phyloP scores from a whole-genome alignment of 2,797 vertebrate genomes.

The Lepilemur ruficaudatus region DNA sequence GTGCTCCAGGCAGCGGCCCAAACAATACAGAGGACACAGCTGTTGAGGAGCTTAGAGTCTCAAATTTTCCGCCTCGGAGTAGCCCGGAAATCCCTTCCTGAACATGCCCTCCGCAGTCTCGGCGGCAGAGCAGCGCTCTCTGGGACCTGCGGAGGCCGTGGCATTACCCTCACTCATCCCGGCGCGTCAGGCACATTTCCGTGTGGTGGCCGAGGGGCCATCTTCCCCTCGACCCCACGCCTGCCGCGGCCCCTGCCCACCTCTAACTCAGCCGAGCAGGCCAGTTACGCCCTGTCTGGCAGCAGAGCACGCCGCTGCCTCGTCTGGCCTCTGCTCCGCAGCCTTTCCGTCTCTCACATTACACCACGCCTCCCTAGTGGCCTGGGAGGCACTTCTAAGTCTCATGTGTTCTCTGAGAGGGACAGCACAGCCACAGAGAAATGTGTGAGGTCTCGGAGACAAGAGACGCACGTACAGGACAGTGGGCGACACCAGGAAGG shows the following conservation, averaged over 20 bases:
- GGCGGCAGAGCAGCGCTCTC: neutral
- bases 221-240: neutral
- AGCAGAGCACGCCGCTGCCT: neutral
- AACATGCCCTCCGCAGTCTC: constrained; percentile 22
- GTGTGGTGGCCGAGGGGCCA: neutral
- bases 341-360: neutral
- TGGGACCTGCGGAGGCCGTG: neutral
- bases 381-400: neutral
- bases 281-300: neutral
- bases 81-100: constrained; percentile 69
- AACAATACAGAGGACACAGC: constrained; percentile 74
- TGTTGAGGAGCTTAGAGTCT: constrained; percentile 65
- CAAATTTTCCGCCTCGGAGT: constrained; percentile 67
- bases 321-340: neutral
- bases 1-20: constrained; percentile 65
- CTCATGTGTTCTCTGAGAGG: neutral
- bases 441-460: accelerated
- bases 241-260: accelerated
- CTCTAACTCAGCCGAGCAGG: accelerated
- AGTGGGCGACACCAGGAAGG: neutral
- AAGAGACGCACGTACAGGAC: neutral
- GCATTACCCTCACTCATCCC: neutral
- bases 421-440: neutral
- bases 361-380: neutral
- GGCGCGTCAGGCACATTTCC: accelerated